phyloP scores from a whole-genome alignment of 1,140 invertebrate species.

The Orchestia grillus region DNA sequence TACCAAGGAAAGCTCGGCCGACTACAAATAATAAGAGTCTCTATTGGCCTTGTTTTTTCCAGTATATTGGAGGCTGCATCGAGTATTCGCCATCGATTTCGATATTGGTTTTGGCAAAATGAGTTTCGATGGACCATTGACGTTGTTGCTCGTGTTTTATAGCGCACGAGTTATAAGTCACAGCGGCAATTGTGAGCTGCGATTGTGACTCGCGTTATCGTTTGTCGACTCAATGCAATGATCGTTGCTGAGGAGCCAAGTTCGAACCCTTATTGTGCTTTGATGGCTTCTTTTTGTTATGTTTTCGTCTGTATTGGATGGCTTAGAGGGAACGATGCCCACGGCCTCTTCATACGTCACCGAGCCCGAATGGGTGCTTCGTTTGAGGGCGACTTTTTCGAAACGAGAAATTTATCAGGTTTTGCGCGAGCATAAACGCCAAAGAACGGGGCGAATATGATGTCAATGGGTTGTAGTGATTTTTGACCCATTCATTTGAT shows the following conservation, averaged over 20 bases:
- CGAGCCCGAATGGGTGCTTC: neutral
- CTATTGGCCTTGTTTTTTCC: neutral
- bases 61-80: slow-evolving; percentile 33
- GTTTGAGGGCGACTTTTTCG: neutral
- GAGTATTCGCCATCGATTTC: slow-evolving; percentile 43
- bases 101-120: slow-evolving; percentile 48
- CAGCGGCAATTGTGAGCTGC: neutral
- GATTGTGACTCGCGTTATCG: neutral
- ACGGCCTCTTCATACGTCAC: neutral
- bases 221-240: neutral
- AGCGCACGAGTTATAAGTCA: neutral
- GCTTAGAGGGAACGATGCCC: neutral
- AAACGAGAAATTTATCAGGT: neutral
- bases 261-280: neutral
- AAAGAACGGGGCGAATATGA: neutral
- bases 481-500: too few relatives aligned
- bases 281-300: neutral
- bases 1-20: neutral
- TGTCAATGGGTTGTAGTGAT: neutral
- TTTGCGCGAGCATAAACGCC: neutral
- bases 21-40: neutral
- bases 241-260: neutral
- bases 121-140: slow-evolving; percentile 52
- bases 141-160: slow-evolving; percentile 35
- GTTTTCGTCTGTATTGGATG: neutral